phyloP scores from a whole-genome alignment of 2,113 vertebrate species.

The Rhinopomastus cyanomelas region DNA sequence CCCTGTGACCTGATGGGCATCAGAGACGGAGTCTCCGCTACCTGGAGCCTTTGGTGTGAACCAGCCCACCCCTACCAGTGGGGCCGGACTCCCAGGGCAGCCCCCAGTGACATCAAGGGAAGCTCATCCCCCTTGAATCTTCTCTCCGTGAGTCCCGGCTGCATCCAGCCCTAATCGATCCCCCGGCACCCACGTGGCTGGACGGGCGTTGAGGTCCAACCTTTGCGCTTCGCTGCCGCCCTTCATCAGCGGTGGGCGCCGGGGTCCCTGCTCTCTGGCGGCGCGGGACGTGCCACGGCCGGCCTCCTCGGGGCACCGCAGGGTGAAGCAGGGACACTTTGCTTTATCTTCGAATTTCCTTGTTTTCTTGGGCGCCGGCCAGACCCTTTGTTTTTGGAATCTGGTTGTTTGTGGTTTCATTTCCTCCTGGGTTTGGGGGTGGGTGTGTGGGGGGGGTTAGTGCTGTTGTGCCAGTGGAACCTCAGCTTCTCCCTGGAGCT shows the following conservation, averaged over 20 bases:
- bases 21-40: background rate
- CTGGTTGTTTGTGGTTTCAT: conserved; percentile 69
- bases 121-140: background rate
- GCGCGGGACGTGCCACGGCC: background rate
- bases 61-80: background rate
- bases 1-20: background rate
- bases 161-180: background rate
- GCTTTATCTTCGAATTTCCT: conserved; percentile 73
- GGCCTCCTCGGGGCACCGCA: background rate
- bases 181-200: background rate
- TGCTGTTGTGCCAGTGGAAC: conserved; percentile 11
- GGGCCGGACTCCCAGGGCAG: too few relatives aligned
- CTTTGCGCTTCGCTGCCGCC: background rate
- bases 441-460: background rate
- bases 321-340: conserved; percentile 66
- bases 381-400: conserved; percentile 67
- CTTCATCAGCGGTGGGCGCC: too few relatives aligned
- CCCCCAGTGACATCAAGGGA: background rate
- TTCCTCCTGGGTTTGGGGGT: conserved; percentile 39
- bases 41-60: background rate
- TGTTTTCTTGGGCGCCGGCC: conserved; percentile 59
- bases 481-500: conserved; percentile 23
- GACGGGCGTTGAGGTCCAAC: background rate
- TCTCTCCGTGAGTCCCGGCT: background rate
- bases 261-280: background rate